Conservation (phyloP, 2,797 vertebrate genomes). For the Lutjanus campechanus region DNA sequence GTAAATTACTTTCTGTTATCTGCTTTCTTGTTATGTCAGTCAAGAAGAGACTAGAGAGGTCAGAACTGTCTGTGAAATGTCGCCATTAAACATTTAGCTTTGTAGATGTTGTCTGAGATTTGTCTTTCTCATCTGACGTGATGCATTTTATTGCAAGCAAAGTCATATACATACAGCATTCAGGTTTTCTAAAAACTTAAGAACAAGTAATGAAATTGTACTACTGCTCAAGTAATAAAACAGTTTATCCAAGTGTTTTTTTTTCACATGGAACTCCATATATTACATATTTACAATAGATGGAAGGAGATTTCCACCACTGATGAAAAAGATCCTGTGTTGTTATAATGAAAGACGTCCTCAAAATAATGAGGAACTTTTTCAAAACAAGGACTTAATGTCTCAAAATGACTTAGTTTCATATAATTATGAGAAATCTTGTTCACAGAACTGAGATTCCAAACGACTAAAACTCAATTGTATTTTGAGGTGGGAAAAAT, state of each 20-base stretch:
- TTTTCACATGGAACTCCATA: background rate
- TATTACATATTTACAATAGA: background rate
- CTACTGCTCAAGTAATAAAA: too few relatives aligned
- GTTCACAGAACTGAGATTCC: too few relatives aligned
- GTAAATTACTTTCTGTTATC: constrained; percentile 66
- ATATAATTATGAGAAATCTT: too few relatives aligned
- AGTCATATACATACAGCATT: background rate
- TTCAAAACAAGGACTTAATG: too few relatives aligned
- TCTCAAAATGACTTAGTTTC: too few relatives aligned
- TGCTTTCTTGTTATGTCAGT: constrained; percentile 56
- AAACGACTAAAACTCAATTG: too few relatives aligned
- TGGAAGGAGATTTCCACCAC: background rate
- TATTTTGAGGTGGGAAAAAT: background rate
- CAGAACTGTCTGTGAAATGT: constrained; percentile 71
- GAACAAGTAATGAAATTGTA: background rate
- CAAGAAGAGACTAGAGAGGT: constrained; percentile 49
- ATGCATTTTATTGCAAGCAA: background rate
- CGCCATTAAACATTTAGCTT: constrained; percentile 86
- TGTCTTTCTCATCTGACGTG: constrained; percentile 12
- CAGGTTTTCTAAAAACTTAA: background rate
- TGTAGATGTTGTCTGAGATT: constrained; percentile 63
- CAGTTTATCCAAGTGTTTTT: too few relatives aligned
- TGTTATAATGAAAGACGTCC: too few relatives aligned
- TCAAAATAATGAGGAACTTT: too few relatives aligned
- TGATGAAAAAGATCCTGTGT: too few relatives aligned